These are phyloP conservation scores for Ophiodon elongatus DNA, from an alignment of 2,113 vertebrate genomes.

Conservation along the genomic window DNA sequence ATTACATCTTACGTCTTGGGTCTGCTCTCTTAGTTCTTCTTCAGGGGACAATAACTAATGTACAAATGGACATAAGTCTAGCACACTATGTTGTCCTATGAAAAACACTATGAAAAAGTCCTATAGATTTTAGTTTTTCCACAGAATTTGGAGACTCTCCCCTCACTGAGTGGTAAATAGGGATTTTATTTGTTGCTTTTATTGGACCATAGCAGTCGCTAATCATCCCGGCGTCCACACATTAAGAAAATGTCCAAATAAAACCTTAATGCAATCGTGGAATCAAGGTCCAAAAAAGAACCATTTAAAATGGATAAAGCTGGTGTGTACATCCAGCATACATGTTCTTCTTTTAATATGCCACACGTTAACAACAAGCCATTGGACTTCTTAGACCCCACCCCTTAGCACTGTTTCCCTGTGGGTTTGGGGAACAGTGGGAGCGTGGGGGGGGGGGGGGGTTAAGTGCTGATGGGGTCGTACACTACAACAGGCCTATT, in stretches of 20 bases:
- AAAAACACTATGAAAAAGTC: too few species aligned
- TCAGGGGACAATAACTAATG: too few species aligned
- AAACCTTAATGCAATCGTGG: neutral
- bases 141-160: too few species aligned
- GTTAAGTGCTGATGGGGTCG: conserved; percentile 48
- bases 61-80: too few species aligned
- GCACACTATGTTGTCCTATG: too few species aligned
- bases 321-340: neutral
- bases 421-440: conserved; percentile 11
- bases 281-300: neutral
- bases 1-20: too few species aligned
- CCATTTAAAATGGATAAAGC: neutral
- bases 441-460: neutral
- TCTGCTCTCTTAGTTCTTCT: too few species aligned
- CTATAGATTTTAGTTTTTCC: too few species aligned
- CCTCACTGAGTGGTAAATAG: neutral
- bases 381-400: conserved; percentile 49
- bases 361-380: conserved; percentile 38
- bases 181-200: neutral
- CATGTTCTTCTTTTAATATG: neutral
- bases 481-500: conserved; percentile 42
- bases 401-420: conserved; percentile 18
- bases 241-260: neutral
- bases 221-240: neutral
- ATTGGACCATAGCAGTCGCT: neutral